Base-by-base conservation (phyloP, 2,888 invertebrate genomes). In the Gymnosoma rotundatum region DNA sequence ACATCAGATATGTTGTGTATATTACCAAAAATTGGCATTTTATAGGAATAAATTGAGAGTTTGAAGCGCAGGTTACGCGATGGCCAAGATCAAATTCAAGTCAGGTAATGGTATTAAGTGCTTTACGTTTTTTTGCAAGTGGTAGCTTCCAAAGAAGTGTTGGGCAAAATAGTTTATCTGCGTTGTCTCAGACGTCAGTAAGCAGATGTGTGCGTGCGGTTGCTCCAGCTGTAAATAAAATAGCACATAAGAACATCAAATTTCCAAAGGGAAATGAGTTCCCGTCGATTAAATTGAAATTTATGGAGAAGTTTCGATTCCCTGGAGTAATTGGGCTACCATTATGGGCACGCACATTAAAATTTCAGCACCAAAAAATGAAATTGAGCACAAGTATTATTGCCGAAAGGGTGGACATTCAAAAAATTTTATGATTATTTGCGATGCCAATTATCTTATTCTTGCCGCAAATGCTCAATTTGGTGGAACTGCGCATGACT, bases 261-360 rank as follows among this genome's bases (percentile, higher is more conserved):
- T 83, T 83, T 69, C 83, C 83, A 3, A 83, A 63, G 5, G 64
- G 64, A 20, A 70, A 73, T n/a, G n/a, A n/a, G n/a, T n/a, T n/a
- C n/a, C n/a, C n/a, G n/a, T n/a, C n/a, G n/a, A n/a, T n/a, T n/a
- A n/a, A n/a, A n/a, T n/a, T 70, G 2, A 78, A 73, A 42, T 83
- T 83, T 78, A 73, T 73, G 61, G 50, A 72, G 42, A 83, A 67
- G 20, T 69, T 42, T 67, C 36, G 70, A 42, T 83, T 74, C 42
- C 73, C 69, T 12, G 83, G 78, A n/a, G 38, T 83, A 38, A 66
- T 82, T 32, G 78, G 78, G n/a, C 16, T 78, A 10, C 73, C n/a
- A n/a, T n/a, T n/a, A n/a, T n/a, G n/a, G n/a, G n/a, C n/a, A n/a
- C n/a, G n/a, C n/a, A n/a, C n/a, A n/a, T n/a, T 76, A 72, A 60